Conservation (phyloP, 2,888 invertebrate species). For the Drosophila helvetica region DNA sequence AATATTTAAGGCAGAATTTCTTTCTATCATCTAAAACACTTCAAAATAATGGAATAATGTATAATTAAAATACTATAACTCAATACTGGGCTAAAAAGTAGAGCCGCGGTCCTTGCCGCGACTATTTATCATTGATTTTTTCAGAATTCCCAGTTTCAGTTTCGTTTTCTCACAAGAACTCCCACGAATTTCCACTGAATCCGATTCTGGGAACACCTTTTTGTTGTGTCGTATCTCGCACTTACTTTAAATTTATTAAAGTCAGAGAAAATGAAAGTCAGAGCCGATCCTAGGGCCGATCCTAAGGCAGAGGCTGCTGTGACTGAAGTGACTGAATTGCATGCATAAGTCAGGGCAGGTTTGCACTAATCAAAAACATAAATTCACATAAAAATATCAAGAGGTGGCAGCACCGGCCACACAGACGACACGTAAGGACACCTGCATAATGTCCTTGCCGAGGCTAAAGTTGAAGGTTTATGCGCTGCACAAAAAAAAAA, state of each 20-base stretch:
- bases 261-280: slow-evolving; percentile 44
- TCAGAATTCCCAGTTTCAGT: too few relatives aligned
- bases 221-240: slow-evolving; percentile 9
- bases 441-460: slow-evolving; percentile 70
- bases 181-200: neutral
- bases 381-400: slow-evolving; percentile 75
- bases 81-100: too few relatives aligned
- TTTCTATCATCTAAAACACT: too few relatives aligned
- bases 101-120: too few relatives aligned
- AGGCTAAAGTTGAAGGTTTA: slow-evolving; percentile 77
- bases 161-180: too few relatives aligned
- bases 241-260: slow-evolving; percentile 63
- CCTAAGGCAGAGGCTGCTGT: slow-evolving; percentile 22
- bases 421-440: slow-evolving; percentile 51
- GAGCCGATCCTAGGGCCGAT: slow-evolving; percentile 6
- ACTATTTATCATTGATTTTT: too few relatives aligned
- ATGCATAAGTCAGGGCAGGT: slow-evolving; percentile 66
- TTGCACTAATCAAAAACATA: slow-evolving; percentile 78
- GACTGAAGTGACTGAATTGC: slow-evolving; percentile 58
- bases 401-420: slow-evolving; percentile 31
- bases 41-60: too few relatives aligned
- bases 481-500: slow-evolving; percentile 75
- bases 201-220: slow-evolving; percentile 1
- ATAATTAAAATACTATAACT: too few relatives aligned
- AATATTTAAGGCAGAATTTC: neutral